phyloP scores from a whole-genome alignment of 2,113 vertebrate genomes.

The Ochotona princeps region DNA sequence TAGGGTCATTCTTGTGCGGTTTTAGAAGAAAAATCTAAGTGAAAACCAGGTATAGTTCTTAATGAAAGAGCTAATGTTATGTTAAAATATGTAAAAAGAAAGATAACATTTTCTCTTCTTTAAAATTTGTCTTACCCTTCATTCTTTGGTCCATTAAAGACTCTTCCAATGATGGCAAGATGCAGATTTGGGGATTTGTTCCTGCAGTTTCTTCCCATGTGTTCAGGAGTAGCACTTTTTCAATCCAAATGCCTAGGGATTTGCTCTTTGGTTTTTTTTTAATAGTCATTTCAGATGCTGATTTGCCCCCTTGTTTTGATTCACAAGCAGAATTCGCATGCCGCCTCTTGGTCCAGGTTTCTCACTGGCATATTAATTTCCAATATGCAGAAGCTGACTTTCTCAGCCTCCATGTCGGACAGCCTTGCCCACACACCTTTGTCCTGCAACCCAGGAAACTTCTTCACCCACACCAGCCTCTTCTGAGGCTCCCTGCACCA shows the following conservation, averaged over 20 bases:
- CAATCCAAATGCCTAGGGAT: not conserved
- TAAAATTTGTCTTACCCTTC: not conserved
- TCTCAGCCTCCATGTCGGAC: not conserved
- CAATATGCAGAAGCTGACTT: not conserved
- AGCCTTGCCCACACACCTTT: not conserved
- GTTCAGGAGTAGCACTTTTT: not conserved
- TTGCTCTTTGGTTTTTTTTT: not conserved
- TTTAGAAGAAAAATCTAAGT: constrained; percentile 29
- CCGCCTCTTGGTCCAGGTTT: constrained; percentile 37
- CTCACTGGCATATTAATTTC: not conserved
- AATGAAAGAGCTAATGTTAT: constrained; percentile 1
- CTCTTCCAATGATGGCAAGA: constrained; percentile 9
- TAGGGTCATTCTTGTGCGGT: not conserved
- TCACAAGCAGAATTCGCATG: constrained; percentile 31
- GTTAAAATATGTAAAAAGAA: not conserved
- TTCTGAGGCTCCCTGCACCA: not conserved
- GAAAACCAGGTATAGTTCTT: not conserved
- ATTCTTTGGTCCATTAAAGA: not conserved
- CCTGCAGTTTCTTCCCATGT: not conserved
- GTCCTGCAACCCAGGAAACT: not conserved
- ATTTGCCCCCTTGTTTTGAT: constrained; percentile 38
- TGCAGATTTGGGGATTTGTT: not conserved
- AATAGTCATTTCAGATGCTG: constrained; percentile 22
- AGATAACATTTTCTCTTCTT: not conserved
- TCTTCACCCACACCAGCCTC: not conserved